Conservation (phyloP, 2,113 vertebrate genomes). For the Struthidea cinerea region DNA sequence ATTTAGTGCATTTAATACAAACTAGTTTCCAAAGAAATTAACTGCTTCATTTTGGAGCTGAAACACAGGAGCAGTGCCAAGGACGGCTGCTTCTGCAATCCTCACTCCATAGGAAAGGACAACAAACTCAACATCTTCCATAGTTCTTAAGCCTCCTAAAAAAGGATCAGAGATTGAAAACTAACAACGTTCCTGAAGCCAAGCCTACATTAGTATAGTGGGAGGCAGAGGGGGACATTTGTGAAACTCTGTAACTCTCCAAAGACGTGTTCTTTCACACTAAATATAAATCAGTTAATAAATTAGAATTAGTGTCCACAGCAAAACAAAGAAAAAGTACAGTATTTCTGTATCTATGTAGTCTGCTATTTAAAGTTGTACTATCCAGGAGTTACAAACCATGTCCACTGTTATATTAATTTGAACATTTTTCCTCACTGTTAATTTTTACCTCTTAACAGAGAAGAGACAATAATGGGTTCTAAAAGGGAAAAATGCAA, state of each 20-base stretch:
- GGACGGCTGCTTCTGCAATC: background rate
- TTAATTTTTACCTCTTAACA: background rate
- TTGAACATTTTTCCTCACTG: background rate
- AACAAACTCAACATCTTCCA: background rate
- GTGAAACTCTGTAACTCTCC: background rate
- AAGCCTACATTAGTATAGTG: background rate
- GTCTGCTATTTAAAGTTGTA: background rate
- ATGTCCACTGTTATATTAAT: background rate
- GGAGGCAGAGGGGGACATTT: background rate
- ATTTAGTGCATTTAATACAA: background rate
- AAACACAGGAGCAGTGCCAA: background rate
- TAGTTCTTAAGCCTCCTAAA: background rate
- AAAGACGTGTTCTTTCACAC: background rate
- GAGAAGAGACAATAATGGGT: background rate
- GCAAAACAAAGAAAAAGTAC: background rate
- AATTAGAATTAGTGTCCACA: background rate
- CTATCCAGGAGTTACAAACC: background rate
- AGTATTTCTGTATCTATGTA: background rate
- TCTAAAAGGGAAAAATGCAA: background rate
- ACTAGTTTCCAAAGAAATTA: background rate
- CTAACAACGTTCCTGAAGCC: background rate
- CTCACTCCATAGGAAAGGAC: rapidly evolving
- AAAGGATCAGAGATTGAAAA: background rate
- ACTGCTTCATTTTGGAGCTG: background rate
- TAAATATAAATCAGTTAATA: background rate